Evolutionary conservation across 64 coral and sea anemone species (phyloP).

Genomic region (Montipora cactus): DNA sequence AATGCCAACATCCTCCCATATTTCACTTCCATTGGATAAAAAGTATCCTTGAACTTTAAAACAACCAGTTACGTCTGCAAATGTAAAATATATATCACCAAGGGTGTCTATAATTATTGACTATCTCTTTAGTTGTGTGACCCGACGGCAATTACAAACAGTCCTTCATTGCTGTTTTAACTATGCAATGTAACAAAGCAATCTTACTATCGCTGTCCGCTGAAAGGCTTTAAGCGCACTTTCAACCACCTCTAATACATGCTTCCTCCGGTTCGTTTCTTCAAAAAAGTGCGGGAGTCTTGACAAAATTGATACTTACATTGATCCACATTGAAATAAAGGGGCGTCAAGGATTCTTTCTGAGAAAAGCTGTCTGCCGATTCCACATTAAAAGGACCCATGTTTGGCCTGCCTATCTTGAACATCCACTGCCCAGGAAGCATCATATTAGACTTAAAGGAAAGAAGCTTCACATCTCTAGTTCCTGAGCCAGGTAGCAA

Average conservation of each 20-base stretch:
- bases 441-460: slow-evolving; percentile 64
- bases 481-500: slow-evolving; percentile 74
- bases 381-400: slow-evolving; percentile 54
- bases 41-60: slow-evolving; percentile 72
- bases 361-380: slow-evolving; percentile 61
- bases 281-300: too few relatives aligned
- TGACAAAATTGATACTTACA: slow-evolving; percentile 47
- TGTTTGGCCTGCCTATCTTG: slow-evolving; percentile 76
- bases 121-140: too few relatives aligned
- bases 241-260: too few relatives aligned
- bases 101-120: too few relatives aligned
- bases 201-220: too few relatives aligned
- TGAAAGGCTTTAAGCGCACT: too few relatives aligned
- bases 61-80: slow-evolving; percentile 79
- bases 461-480: slow-evolving; percentile 23
- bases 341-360: not conserved
- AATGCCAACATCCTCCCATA: slow-evolving; percentile 68
- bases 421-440: slow-evolving; percentile 83
- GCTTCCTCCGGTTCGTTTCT: too few relatives aligned
- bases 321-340: slow-evolving; percentile 49
- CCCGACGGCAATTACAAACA: too few relatives aligned
- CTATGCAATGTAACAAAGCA: too few relatives aligned
- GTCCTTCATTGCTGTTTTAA: too few relatives aligned
- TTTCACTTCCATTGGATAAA: slow-evolving; percentile 55
- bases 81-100: not conserved